A percentile compares a stretch with the other conserved stretches of the same genome.
These are phyloP conservation scores for Mesopsocus fuscifrons DNA, from an alignment of 2,888 invertebrate species.

Conservation along the genomic window DNA sequence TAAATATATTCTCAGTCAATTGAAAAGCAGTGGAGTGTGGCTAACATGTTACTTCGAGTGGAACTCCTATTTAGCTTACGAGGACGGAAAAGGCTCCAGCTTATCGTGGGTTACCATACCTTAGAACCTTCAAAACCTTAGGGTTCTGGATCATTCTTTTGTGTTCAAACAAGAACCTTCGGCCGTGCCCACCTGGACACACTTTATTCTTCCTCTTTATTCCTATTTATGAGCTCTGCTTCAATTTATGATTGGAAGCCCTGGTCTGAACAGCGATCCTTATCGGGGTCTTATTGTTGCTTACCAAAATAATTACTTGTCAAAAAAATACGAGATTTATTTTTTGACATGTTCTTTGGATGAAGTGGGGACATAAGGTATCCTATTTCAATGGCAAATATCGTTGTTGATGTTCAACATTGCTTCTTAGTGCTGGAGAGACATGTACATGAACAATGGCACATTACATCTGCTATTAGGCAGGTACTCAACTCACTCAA, in stretches of 20 bases:
- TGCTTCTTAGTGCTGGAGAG: no score
- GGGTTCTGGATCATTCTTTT: background rate
- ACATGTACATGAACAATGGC: no score
- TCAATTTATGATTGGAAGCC: conserved; percentile 3
- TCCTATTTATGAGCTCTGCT: conserved; percentile 1
- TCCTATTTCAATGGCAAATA: no score
- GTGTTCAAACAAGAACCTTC: background rate
- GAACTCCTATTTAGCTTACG: background rate
- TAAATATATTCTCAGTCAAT: conserved; percentile 9
- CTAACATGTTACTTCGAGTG: conserved; percentile 5
- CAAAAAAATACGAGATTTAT: background rate
- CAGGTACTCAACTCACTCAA: no score
- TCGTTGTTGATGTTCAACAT: no score
- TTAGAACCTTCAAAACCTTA: background rate
- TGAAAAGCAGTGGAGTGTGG: conserved; percentile 8
- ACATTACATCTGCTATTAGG: no score
- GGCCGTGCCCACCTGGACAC: background rate
- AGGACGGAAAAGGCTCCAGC: background rate
- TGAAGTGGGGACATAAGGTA: no score
- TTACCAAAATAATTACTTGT: background rate
- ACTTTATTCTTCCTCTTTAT: conserved; percentile 1
- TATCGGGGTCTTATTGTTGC: background rate
- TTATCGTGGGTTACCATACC: background rate
- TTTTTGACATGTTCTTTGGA: conserved; percentile 3
- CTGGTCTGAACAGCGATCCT: background rate